These are phyloP conservation scores for Cyclophora albipunctata DNA, from an alignment of 2,888 invertebrate genomes.

Conservation along the genomic window DNA sequence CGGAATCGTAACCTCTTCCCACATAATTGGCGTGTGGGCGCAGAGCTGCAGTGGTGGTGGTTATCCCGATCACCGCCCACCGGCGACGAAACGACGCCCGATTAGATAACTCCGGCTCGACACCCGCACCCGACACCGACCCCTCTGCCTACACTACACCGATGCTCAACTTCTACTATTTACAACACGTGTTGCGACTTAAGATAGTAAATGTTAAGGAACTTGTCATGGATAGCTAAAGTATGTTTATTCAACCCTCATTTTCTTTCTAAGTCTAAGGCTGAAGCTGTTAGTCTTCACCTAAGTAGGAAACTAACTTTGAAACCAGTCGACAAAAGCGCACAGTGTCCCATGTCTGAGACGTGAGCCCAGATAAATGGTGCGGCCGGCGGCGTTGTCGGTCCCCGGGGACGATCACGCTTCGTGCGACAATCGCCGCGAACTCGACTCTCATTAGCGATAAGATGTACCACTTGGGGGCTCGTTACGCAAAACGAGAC, in stretches of 20 bases:
- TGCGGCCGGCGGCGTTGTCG: slow-evolving; percentile 27
- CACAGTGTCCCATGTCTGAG: too few relatives aligned
- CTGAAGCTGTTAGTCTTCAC: too few relatives aligned
- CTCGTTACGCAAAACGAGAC: slow-evolving; percentile 53
- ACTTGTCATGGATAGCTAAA: too few relatives aligned
- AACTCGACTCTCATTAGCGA: slow-evolving; percentile 52
- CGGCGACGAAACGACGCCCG: slow-evolving; percentile 64
- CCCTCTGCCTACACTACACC: slow-evolving; percentile 20
- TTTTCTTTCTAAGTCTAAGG: too few relatives aligned
- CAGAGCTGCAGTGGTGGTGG: slow-evolving; percentile 51
- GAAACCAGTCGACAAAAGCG: too few relatives aligned
- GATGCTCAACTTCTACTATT: slow-evolving; percentile 10
- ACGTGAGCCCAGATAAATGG: slow-evolving; percentile 26
- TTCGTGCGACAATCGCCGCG: slow-evolving; percentile 38
- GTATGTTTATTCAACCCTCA: too few relatives aligned
- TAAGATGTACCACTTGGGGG: slow-evolving; percentile 44
- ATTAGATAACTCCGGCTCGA: slow-evolving; percentile 61
- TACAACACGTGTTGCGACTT: too few relatives aligned
- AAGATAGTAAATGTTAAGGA: too few relatives aligned
- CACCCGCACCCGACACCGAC: slow-evolving; percentile 40
- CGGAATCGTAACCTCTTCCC: slow-evolving; percentile 70
- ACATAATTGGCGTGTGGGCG: slow-evolving; percentile 74
- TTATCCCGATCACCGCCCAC: slow-evolving; percentile 65
- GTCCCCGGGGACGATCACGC: slow-evolving; percentile 30
- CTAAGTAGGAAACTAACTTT: too few relatives aligned